Base-by-base conservation (phyloP, 1,140 invertebrate genomes). In the Brachystomella parvula region DNA sequence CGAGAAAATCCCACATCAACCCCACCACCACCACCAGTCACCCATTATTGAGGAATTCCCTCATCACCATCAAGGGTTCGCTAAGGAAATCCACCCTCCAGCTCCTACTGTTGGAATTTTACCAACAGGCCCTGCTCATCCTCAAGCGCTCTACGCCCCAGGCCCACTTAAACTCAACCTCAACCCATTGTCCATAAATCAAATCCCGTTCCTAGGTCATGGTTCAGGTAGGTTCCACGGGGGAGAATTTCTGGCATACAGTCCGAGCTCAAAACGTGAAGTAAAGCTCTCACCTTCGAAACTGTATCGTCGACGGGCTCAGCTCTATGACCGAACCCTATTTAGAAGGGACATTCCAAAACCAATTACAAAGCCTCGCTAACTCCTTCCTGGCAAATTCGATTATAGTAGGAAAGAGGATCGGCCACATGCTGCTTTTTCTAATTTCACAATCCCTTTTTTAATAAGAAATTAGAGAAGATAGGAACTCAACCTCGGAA, bases 301-400 rank as follows among this genome's bases (percentile, higher is more conserved):
- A 47, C 28, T 71, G 0, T 47, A 61, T 3, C 64, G 64, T 31
- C 67, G 67, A 31, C 30, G 69, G 24, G 69, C 65, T 61, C 64
- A 65, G 2, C 44, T 71, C 3, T 71, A 71, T 59, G 69, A 71
- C 35, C 29, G 69, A 57, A 71, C 69, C 19, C 56, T 71, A 53
- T 53, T 53, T 53, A 12, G 49, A 24, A 15, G 49, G 24, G 49
- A 53, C 24, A 53, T 53, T 53, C 49, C 49, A 17, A 15, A 53
- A 53, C 49, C 49, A 53, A 6, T 6, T 17, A 53, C 49, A 53
- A 53, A 53, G 24, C 49, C 49, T 9, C 49, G 49, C 21, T 53
- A 53, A 53, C 12, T 6, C 49, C n/a, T n/a, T n/a, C n/a, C n/a
- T n/a, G n/a, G n/a, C n/a, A n/a, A n/a, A n/a, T n/a, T n/a, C n/a